Percentiles rank a stretch among this genome's conserved stretches.
phyloP scores from a whole-genome alignment of 2,113 vertebrate genomes.

The Hippocampus zosterae region DNA sequence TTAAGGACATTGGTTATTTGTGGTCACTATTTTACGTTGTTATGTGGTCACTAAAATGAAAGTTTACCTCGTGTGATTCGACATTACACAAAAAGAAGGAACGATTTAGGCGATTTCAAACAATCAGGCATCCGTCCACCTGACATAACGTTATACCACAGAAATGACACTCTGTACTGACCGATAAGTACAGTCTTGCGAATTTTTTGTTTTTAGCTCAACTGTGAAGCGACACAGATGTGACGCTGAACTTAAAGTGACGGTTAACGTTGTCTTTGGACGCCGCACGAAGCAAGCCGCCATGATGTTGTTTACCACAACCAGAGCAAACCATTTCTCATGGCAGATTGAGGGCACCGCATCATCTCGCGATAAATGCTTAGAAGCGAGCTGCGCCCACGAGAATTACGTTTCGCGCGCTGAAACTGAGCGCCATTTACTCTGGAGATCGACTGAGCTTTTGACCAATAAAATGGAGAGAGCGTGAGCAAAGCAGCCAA shows the following conservation, averaged over 20 bases:
- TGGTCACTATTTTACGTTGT: background rate
- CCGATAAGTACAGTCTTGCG: background rate
- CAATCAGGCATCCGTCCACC: background rate
- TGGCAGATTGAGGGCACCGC: background rate
- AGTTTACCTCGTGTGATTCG: background rate
- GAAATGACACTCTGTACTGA: background rate
- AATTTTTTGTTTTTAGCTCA: background rate
- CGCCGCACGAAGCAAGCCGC: background rate
- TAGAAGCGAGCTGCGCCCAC: conserved; percentile 55
- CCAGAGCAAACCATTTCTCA: conserved; percentile 24
- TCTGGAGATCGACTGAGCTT: conserved; percentile 30
- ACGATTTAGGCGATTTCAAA: background rate
- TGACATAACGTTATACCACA: too few relatives aligned
- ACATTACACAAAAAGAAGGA: background rate
- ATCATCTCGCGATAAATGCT: conserved; percentile 64
- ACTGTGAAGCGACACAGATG: background rate
- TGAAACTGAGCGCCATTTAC: conserved; percentile 67
- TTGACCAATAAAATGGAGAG: conserved; percentile 31
- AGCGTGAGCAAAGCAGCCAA: conserved; percentile 33
- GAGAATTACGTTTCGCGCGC: conserved; percentile 78
- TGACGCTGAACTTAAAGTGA: background rate
- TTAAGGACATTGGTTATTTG: background rate
- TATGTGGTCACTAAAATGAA: background rate
- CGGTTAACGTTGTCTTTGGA: background rate
- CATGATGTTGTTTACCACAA: conserved; percentile 44